Conservation (phyloP, 1,140 invertebrate genomes). For the Hylaeus volcanicus region DNA sequence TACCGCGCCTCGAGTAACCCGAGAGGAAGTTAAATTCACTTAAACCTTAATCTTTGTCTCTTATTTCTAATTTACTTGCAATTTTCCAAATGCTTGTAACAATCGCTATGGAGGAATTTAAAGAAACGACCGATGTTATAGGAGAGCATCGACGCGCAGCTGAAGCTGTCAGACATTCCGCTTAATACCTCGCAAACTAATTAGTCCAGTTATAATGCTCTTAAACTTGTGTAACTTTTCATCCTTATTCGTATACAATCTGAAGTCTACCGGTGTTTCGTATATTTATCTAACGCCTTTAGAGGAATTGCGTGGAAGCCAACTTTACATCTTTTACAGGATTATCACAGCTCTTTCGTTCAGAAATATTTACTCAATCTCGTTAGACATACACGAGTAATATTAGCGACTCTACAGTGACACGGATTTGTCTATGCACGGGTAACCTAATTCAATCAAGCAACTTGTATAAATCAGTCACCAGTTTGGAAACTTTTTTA, state of each 20-base stretch:
- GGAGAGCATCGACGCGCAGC: neutral
- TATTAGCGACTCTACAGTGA: no score
- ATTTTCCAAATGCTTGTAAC: neutral
- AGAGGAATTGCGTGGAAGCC: neutral
- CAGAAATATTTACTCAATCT: neutral
- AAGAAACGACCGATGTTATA: neutral
- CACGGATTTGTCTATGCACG: no score
- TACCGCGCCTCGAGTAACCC: slow-evolving; percentile 31
- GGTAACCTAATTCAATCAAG: no score
- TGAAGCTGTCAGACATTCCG: neutral
- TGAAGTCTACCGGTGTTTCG: neutral
- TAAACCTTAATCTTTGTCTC: slow-evolving; percentile 8
- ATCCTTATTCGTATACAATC: neutral
- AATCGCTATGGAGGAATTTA: neutral
- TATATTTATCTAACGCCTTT: neutral
- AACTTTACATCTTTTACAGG: neutral
- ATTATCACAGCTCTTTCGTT: neutral
- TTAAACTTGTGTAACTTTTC: neutral
- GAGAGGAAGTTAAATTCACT: slow-evolving; percentile 47
- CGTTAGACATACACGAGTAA: neutral
- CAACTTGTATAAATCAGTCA: no score
- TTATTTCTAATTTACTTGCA: neutral
- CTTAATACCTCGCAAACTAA: neutral
- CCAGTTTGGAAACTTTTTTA: no score
- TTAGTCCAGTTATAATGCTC: neutral